Evolutionary conservation across 2,888 invertebrate species (phyloP).

Genomic region (Melieria omissa): DNA sequence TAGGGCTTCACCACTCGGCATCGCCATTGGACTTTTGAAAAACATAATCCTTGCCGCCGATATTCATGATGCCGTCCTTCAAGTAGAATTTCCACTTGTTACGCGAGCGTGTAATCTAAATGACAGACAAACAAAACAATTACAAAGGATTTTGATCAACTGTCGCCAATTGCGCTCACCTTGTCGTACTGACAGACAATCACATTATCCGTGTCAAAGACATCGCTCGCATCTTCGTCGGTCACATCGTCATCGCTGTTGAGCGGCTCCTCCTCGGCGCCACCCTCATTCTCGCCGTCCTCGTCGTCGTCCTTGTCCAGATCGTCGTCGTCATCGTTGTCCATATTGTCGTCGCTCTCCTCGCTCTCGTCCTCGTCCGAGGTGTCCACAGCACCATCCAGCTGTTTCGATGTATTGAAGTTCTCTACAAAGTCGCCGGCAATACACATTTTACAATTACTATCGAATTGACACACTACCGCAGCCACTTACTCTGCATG

Average conservation of each 20-base stretch:
- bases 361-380: conserved; percentile 84
- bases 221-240: conserved; percentile 92
- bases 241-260: conserved; percentile 98
- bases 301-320: conserved; percentile 74
- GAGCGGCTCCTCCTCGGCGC: conserved; percentile 88
- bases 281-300: conserved; percentile 73
- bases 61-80: conserved; percentile 99
- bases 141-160: neutral
- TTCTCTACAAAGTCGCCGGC: conserved; percentile 52
- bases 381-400: conserved; percentile 77
- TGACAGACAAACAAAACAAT: neutral
- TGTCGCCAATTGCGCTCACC: conserved; percentile 66
- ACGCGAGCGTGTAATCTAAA: conserved; percentile 93
- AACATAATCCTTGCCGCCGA: conserved; percentile 97
- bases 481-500: conserved; percentile 60
- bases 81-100: conserved; percentile 99
- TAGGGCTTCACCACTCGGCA: conserved; percentile 89
- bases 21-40: conserved; percentile 99
- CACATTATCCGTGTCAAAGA: conserved; percentile 99
- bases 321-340: conserved; percentile 82
- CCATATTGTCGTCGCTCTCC: conserved; percentile 77
- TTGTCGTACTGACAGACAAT: conserved; percentile 99
- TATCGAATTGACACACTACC: no score
- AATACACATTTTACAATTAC: neutral
- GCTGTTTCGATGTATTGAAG: conserved; percentile 65